phyloP scores from a whole-genome alignment of 2,113 vertebrate species.

The Plestiodon gilberti region DNA sequence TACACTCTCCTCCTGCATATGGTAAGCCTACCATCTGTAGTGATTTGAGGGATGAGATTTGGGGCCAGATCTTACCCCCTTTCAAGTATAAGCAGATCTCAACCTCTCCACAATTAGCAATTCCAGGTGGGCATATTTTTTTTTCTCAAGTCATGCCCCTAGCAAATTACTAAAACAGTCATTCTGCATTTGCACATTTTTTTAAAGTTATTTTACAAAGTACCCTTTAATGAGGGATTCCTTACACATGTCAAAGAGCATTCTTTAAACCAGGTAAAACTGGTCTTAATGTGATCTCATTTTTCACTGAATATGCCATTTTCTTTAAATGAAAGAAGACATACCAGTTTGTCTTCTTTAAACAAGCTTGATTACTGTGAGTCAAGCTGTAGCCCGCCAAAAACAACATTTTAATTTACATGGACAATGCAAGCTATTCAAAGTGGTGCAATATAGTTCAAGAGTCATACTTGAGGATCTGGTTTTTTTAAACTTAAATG shows the following conservation, averaged over 20 bases:
- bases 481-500: neutral
- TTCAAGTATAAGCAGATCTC: neutral
- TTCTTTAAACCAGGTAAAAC: neutral
- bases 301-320: neutral
- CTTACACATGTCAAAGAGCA: neutral
- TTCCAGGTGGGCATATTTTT: neutral
- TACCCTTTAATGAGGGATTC: neutral
- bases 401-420: neutral
- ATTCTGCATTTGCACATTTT: neutral
- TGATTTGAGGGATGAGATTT: no score
- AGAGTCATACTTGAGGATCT: neutral
- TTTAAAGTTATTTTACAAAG: neutral
- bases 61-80: neutral
- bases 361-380: no score
- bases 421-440: neutral
- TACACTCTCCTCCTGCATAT: neutral
- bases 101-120: neutral
- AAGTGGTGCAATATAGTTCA: neutral
- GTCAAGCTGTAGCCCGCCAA: neutral
- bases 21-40: neutral
- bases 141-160: neutral
- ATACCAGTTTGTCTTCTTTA: no score
- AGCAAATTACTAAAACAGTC: neutral
- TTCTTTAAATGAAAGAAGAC: neutral
- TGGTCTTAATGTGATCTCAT: neutral